A percentile compares a stretch with the other conserved stretches of the same genome.
phyloP scores from a whole-genome alignment of 37 sponge, comb jelly and placozoan species.

The Geodia barretti region DNA sequence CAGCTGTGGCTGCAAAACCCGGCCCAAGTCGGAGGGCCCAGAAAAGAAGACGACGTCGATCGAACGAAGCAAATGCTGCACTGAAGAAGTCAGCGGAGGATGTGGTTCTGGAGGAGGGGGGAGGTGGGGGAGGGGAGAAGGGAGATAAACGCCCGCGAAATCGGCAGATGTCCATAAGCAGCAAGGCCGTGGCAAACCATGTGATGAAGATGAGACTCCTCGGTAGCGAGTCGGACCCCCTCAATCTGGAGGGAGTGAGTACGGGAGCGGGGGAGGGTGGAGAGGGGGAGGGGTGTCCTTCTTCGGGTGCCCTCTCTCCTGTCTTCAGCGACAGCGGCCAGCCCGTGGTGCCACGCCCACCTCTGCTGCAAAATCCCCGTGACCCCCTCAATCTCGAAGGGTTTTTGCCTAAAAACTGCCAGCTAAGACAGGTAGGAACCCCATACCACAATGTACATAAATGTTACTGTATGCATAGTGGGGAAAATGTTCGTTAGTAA shows the following conservation, averaged over 20 bases:
- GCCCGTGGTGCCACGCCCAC: constrained; percentile 48
- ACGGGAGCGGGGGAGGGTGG: constrained; percentile 14
- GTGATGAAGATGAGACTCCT: constrained; percentile 61
- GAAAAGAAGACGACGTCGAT: background rate
- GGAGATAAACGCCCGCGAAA: background rate
- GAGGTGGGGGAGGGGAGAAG: background rate
- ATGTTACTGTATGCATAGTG: too few species aligned
- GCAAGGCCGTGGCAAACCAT: constrained; percentile 27
- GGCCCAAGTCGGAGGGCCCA: background rate
- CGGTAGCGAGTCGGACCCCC: constrained; percentile 81
- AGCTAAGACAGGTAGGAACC: too few species aligned
- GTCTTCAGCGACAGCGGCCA: background rate
- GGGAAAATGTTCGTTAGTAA: too few species aligned
- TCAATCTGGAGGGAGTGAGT: constrained; percentile 70
- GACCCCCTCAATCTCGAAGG: constrained; percentile 83
- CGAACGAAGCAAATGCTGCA: background rate
- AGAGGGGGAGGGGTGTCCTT: constrained; percentile 46
- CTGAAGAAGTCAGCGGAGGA: background rate
- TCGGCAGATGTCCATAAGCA: constrained; percentile 14
- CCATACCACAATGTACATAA: too few species aligned
- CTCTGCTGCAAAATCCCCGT: constrained; percentile 20
- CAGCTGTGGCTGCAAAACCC: background rate
- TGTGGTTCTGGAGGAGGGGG: background rate
- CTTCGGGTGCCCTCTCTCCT: constrained; percentile 78
- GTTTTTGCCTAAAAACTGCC: too few species aligned